Conservation (phyloP, 1,140 invertebrate genomes). For the Lysiphlebus fabarum region DNA sequence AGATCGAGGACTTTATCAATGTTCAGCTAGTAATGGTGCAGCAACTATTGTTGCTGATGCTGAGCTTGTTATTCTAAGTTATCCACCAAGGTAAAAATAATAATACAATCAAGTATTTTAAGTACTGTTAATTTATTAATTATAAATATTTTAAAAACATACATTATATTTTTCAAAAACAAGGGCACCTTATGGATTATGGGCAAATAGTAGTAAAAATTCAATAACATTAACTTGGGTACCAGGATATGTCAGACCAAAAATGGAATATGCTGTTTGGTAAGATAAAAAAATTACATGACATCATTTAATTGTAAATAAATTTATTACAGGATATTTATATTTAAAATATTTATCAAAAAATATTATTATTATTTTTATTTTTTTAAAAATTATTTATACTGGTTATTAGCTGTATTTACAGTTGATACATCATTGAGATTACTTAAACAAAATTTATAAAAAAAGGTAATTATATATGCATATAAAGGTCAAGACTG, state of each 20-base stretch:
- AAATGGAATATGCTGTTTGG: conserved; percentile 83
- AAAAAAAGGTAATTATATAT: neutral
- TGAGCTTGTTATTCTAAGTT: conserved; percentile 82
- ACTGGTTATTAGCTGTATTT: no score
- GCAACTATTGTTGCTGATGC: conserved; percentile 84
- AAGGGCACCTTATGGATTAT: conserved; percentile 87
- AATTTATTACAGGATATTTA: no score
- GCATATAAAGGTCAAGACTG: neutral
- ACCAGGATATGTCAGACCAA: conserved; percentile 77
- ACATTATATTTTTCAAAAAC: no score
- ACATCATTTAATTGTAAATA: no score
- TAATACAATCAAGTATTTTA: no score
- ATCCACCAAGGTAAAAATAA: conserved; percentile 68
- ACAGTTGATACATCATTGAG: no score
- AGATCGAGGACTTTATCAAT: conserved; percentile 89
- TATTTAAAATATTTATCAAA: no score
- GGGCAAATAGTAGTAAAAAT: conserved; percentile 71
- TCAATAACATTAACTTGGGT: conserved; percentile 82
- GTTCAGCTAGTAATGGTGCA: conserved; percentile 87
- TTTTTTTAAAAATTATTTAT: no score
- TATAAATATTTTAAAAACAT: no score
- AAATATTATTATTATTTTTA: neutral
- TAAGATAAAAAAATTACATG: no score
- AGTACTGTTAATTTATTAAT: no score
- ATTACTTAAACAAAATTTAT: neutral